A percentile compares a stretch with the other conserved stretches of the same genome.
These are phyloP conservation scores for Hololepta plana DNA, from an alignment of 2,888 invertebrate genomes.

Conservation along the genomic window DNA sequence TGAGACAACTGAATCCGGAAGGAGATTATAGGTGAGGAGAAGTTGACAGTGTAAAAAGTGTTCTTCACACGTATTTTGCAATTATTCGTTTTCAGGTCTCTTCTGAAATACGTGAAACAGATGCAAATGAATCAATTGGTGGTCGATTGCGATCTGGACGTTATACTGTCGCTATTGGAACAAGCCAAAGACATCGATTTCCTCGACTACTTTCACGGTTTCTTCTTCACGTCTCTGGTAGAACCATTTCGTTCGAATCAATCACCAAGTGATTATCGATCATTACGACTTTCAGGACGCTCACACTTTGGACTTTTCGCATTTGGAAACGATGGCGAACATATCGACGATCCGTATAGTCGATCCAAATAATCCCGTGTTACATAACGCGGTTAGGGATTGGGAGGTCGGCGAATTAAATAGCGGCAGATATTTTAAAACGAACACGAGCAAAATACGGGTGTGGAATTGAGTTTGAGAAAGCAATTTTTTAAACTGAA, in stretches of 20 bases:
- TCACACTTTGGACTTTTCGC: constrained; percentile 42
- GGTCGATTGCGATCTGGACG: constrained; percentile 52
- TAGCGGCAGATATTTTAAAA: constrained; percentile 10
- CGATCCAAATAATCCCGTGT: constrained; percentile 33
- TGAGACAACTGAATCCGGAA: constrained; percentile 36
- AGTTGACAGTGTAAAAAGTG: no score
- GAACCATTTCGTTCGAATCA: constrained; percentile 11
- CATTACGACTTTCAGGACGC: constrained; percentile 40
- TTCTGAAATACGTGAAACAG: constrained; percentile 56
- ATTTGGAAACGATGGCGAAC: constrained; percentile 40
- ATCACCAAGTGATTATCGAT: constrained; percentile 2
- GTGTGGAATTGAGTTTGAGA: no score
- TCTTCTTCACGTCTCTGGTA: constrained; percentile 43
- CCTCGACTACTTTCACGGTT: constrained; percentile 50
- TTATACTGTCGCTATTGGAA: constrained; percentile 32
- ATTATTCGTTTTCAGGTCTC: constrained; percentile 35
- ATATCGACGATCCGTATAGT: constrained; percentile 52
- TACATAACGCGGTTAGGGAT: constrained; percentile 30
- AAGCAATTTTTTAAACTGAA: background rate
- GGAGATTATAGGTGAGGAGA: constrained; percentile 17
- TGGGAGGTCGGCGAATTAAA: constrained; percentile 14
- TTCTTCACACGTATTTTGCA: no score
- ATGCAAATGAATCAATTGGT: constrained; percentile 54
- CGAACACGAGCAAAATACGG: no score
- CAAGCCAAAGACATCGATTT: constrained; percentile 69